Percentiles rank a stretch among this genome's conserved stretches.
These are phyloP conservation scores for Vanessa cardui DNA, from an alignment of 2,888 invertebrate species.

Conservation along the genomic window DNA sequence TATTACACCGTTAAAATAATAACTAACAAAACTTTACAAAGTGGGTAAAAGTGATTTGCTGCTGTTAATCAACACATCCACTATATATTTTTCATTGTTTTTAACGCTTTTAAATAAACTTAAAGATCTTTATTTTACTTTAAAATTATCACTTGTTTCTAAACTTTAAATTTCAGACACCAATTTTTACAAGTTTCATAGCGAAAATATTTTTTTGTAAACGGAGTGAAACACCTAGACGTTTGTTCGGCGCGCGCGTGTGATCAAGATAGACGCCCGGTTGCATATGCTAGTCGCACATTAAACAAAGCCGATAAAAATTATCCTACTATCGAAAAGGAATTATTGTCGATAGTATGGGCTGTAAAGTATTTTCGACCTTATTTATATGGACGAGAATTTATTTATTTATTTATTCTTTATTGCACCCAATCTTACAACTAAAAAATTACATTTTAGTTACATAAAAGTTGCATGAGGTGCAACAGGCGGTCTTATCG, in stretches of 20 bases:
- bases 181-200: neutral
- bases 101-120: slow-evolving; percentile 1
- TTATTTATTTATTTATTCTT: no score
- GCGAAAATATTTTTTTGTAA: neutral
- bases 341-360: slow-evolving; percentile 38
- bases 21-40: neutral
- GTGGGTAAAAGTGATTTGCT: neutral
- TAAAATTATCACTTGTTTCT: neutral
- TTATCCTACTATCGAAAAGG: slow-evolving; percentile 37
- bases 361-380: slow-evolving; percentile 37
- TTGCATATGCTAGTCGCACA: slow-evolving; percentile 38
- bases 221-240: neutral
- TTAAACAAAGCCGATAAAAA: slow-evolving; percentile 38
- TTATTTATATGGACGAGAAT: slow-evolving; percentile 31
- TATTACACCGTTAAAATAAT: neutral
- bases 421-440: no score
- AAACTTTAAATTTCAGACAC: neutral
- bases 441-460: no score
- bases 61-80: neutral
- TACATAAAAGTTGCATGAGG: no score
- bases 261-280: slow-evolving; percentile 31
- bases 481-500: no score
- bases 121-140: neutral
- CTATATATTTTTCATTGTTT: neutral
- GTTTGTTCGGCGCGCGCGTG: slow-evolving; percentile 7